Evolutionary conservation across 2,113 vertebrate species (phyloP).

Genomic region (Oceanodroma tethys): DNA sequence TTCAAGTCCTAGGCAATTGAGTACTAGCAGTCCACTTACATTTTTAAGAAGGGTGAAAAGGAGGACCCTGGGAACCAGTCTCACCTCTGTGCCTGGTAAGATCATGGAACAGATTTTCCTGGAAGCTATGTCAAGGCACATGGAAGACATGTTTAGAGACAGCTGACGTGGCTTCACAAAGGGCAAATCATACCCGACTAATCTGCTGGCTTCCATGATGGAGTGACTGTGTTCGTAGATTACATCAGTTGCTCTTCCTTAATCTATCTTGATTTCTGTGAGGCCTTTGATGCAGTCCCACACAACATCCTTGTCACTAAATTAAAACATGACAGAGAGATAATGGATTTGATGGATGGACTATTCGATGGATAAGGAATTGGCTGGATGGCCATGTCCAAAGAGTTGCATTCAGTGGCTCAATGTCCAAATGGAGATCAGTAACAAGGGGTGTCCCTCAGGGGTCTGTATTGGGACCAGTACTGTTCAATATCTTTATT

Average conservation of each 20-base stretch:
- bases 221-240: not conserved
- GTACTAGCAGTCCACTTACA: rapidly evolving
- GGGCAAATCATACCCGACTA: not conserved
- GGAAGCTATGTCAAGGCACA: not conserved
- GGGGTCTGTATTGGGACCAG: not conserved
- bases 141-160: not conserved
- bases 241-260: no score
- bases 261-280: not conserved
- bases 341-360: not conserved
- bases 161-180: not conserved
- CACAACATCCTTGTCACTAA: not conserved
- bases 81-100: not conserved
- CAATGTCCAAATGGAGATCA: not conserved
- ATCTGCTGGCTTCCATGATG: not conserved
- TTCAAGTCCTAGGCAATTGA: not conserved
- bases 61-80: not conserved
- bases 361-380: not conserved
- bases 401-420: not conserved
- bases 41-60: not conserved
- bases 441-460: not conserved
- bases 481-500: not conserved
- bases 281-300: not conserved
- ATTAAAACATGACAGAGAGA: no score
- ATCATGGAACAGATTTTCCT: not conserved
- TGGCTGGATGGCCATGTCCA: not conserved